Evolutionary conservation across 2,888 invertebrate genomes (phyloP).

Genomic region (Xestoiulus laeticollis): DNA sequence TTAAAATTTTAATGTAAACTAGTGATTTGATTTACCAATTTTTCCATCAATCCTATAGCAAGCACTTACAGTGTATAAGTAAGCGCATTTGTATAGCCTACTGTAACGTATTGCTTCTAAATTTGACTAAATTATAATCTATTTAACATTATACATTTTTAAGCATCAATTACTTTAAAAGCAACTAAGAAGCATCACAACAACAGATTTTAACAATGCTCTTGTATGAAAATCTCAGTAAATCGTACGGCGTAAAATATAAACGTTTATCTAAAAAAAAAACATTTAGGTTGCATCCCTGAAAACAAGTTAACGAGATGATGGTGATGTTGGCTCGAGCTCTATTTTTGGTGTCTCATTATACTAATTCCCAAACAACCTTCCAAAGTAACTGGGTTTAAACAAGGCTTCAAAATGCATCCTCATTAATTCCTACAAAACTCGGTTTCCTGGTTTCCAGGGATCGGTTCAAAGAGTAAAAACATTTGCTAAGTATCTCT

Average conservation of each 20-base stretch:
- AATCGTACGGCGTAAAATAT: background rate
- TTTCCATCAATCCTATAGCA: background rate
- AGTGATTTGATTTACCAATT: background rate
- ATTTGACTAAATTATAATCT: background rate
- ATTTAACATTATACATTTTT: background rate
- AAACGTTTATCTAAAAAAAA: background rate
- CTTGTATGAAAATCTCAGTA: background rate
- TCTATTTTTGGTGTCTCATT: background rate
- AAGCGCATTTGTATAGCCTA: too few relatives aligned
- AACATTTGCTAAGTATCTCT: background rate
- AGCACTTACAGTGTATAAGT: too few relatives aligned
- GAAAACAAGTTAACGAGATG: background rate
- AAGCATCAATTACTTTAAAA: background rate
- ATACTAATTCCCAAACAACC: background rate
- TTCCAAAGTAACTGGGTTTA: background rate
- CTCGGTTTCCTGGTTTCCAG: background rate
- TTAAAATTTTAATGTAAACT: background rate
- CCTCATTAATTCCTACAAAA: background rate
- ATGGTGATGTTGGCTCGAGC: background rate
- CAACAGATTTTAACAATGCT: background rate
- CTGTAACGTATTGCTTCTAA: too few relatives aligned
- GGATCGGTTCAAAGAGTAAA: background rate
- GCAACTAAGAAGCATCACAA: background rate
- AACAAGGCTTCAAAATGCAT: background rate
- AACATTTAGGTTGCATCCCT: background rate